Evolutionary conservation across 2,888 invertebrate species (phyloP), one percentile per base, ranked within the genome.

Genomic region (Pyrrhia umbra): DNA sequence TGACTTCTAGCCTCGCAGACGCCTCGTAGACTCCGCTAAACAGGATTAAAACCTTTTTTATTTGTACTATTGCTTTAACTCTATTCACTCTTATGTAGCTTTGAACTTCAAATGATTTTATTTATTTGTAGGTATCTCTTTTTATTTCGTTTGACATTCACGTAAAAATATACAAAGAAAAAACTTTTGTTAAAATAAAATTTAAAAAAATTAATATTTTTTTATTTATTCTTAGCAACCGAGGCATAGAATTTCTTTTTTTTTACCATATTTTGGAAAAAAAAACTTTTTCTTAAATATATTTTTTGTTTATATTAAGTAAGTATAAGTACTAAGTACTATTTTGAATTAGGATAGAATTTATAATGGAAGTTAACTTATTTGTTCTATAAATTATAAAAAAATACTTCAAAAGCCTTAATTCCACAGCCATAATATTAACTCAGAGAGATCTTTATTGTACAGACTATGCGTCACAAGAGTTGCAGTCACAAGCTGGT

Each of bases 21-120:
- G 88, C 85, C 84, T 86, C 88, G 88, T 69, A 80, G 80, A 88
- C 90, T 87, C 82, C 82, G 85, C 92, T 91, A 91, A 93, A 92
- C 87, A 91, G 91, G 91, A 92, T 92, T 92, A 92, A 91, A 91
- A 90, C 88, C 82, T 87, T 88, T 90, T 90, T 89, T 89, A 88
- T 88, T 87, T 80, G 79, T 74, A 69, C 77, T 72, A 77, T 80
- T 80, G 79, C 77, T 82, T 84, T 77, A 78, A 80, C 67, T 80
- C 67, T 82, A 79, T 82, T 75, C 57, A 63, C 45, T 71, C 18
- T 76, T 59, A 61, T 59, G 61, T 65, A 52, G 51, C 51, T 69
- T 69, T 51, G 47, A 65, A 60, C 49, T 30, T 37, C 47, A 51
- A 64, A 59, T 67, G 20, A 49, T 67, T 70, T 57, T 46, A 57